Percentiles rank a stretch among this genome's conserved stretches.
Conservation (phyloP, 2,113 vertebrate species). For the Grammomys dolichurus region DNA sequence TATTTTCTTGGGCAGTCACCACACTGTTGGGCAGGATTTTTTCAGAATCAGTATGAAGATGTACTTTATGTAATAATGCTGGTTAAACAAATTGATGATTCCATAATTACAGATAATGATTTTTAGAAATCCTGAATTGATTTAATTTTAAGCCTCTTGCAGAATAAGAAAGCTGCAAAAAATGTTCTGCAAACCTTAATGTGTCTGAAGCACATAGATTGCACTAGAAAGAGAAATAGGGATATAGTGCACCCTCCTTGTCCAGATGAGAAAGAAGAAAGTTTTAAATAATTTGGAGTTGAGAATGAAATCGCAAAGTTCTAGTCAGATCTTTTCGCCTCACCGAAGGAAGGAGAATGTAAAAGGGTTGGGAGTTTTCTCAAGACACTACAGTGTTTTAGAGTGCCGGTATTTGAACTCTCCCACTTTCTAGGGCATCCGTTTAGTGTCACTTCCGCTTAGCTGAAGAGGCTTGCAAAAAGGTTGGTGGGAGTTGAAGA, state of each 20-base stretch:
- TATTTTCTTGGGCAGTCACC: too few species aligned
- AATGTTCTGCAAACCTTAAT: too few species aligned
- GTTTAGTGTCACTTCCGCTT: constrained; percentile 76
- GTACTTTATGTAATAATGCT: too few species aligned
- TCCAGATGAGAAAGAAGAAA: neutral
- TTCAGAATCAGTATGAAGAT: too few species aligned
- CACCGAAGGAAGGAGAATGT: neutral
- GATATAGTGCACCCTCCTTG: neutral
- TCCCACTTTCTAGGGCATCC: constrained; percentile 22
- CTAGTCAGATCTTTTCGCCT: neutral
- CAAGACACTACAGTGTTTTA: neutral
- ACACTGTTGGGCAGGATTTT: too few species aligned
- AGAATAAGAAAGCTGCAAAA: too few species aligned
- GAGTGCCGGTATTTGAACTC: neutral
- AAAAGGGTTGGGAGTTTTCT: constrained; percentile 2
- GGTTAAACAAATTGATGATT: too few species aligned
- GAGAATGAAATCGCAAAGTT: neutral
- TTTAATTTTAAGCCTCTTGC: too few species aligned
- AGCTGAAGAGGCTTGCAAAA: constrained; percentile 56
- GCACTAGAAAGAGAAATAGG: too few species aligned
- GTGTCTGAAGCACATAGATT: too few species aligned
- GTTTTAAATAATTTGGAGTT: constrained; percentile 42
- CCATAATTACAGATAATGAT: too few species aligned
- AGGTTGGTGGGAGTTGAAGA: constrained; percentile 77
- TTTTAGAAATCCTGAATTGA: too few species aligned